These are phyloP conservation scores for Lepilemur ruficaudatus DNA, from an alignment of 2,797 vertebrate genomes.

Conservation along the genomic window DNA sequence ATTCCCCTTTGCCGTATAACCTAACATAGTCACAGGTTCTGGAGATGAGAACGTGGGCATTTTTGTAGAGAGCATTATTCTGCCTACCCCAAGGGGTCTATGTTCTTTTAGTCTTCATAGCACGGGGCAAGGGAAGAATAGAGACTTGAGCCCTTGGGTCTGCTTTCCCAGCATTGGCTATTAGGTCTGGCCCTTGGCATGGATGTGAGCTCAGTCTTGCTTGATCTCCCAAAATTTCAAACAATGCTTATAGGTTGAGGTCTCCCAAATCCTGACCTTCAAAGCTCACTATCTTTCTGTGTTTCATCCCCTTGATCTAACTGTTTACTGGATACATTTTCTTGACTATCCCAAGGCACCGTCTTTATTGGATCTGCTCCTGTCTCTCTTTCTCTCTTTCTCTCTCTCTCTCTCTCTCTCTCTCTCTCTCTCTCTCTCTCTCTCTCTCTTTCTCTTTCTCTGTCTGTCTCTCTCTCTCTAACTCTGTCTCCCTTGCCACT, in stretches of 20 bases:
- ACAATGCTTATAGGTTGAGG: not conserved
- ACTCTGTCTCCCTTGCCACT: not conserved
- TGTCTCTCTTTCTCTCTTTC: not conserved
- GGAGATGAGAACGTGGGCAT: not conserved
- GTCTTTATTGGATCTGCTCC: not conserved
- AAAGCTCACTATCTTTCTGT: not conserved
- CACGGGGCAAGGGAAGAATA: not conserved
- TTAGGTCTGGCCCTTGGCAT: not conserved
- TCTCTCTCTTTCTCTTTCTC: not conserved
- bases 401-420: not conserved
- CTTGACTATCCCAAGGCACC: not conserved
- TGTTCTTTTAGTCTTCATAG: not conserved
- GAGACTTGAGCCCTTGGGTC: not conserved
- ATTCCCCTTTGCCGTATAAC: not conserved
- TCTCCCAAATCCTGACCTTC: not conserved
- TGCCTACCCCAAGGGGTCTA: fast-evolving
- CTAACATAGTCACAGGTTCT: not conserved
- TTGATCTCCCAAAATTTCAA: not conserved
- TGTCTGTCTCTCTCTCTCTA: not conserved
- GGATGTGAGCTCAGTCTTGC: not conserved
- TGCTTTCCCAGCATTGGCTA: not conserved
- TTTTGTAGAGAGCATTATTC: not conserved
- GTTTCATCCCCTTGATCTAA: not conserved
- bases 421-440: not conserved
- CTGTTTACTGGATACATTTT: not conserved